Evolutionary conservation across 1,140 invertebrate species (phyloP), one percentile per base, ranked within the genome.

Genomic region (Micrasema longulum): DNA sequence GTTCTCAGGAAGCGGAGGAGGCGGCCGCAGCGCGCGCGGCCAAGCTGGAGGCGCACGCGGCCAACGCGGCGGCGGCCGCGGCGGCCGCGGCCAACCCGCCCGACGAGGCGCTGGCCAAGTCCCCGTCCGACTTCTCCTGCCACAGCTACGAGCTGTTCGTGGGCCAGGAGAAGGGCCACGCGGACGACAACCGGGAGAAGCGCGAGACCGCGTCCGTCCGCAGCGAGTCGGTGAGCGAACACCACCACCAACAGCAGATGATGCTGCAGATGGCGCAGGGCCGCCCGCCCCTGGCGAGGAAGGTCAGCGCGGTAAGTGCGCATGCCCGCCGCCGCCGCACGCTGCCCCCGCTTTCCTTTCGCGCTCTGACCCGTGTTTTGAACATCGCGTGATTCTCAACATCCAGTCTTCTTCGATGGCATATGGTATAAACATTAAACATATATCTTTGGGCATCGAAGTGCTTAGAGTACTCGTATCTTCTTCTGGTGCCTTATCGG

Each of bases 151-250:
- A 96, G 83, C 85, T 95, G 53, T 96, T 95, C 84, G 92, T 94
- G 57, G 92, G 91, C 70, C 92, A 94, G 80, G 93, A 94, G 76
- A 93, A 93, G 76, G 91, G 91, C 75, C 92, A 92, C 80, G 93
- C 95, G 79, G 92, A 92, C 85, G 92, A 92, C 85, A 91, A 91
- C 77, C 93, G 94, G 80, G 95, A 97, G 82, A 92, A 93, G 81
- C n/a, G n/a, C n/a, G n/a, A n/a, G n/a, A n/a, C n/a, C n/a, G 94
- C 95, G 89, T 95, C 93, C 83, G 91, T 96, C 73, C 89, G 93
- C 80, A 96, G 94, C 79, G 93, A 93, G 77, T 95, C 94, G 79
- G 89, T 94, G 83, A 94, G 91, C 88, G 93, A 94, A 82, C 91
- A 93, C 82, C 90, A 91, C 87, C 84, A 83, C 67, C 83, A 82